phyloP scores from a whole-genome alignment of 1,140 invertebrate species.

The Drosophila insularis region DNA sequence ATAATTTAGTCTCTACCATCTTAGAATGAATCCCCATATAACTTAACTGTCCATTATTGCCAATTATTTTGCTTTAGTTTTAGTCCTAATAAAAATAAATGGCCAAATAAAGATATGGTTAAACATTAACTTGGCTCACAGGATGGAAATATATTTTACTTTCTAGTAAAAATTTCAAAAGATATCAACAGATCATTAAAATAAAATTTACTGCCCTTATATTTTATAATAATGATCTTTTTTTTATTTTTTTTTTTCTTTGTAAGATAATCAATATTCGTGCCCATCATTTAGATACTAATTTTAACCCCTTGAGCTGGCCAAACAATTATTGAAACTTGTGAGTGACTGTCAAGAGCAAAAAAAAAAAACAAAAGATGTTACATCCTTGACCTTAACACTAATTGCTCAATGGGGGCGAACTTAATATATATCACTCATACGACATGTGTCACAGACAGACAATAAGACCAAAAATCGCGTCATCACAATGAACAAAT shows the following conservation, averaged over 20 bases:
- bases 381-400: slow-evolving; percentile 32
- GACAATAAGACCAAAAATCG: slow-evolving; percentile 6
- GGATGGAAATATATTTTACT: too few relatives aligned
- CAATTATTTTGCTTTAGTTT: neutral
- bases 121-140: too few relatives aligned
- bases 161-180: neutral
- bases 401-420: slow-evolving; percentile 21
- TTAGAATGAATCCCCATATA: neutral
- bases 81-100: too few relatives aligned
- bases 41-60: neutral
- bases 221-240: neutral
- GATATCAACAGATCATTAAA: too few relatives aligned
- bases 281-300: neutral
- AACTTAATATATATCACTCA: slow-evolving; percentile 33
- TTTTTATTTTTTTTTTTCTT: neutral
- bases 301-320: neutral
- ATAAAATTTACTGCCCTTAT: too few relatives aligned
- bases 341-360: neutral
- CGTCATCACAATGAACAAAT: slow-evolving; percentile 12
- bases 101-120: too few relatives aligned
- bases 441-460: slow-evolving; percentile 24
- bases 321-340: neutral
- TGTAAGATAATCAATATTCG: neutral
- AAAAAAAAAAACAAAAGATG: neutral
- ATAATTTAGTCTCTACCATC: neutral